Conservation (phyloP, 1,140 invertebrate species). For the Globodera ellingtonae region DNA sequence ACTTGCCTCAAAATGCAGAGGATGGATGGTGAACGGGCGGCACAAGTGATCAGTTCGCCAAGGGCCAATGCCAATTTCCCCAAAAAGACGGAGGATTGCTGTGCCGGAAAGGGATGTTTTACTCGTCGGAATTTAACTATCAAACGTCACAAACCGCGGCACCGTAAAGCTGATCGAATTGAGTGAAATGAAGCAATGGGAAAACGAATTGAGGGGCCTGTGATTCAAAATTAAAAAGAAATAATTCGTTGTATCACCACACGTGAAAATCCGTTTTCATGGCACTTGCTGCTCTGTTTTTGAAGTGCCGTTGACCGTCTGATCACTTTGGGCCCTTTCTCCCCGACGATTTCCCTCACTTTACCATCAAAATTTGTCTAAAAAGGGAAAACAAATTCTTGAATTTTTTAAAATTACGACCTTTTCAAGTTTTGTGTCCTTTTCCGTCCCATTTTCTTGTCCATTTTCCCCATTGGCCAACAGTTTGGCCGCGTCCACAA, state of each 20-base stretch:
- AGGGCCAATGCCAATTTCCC: neutral
- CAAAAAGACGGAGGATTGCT: conserved; percentile 6
- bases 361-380: neutral
- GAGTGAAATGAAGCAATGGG: conserved; percentile 14
- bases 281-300: neutral
- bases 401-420: conserved; percentile 2
- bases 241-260: neutral
- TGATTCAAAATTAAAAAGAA: neutral
- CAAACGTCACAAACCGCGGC: neutral
- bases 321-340: conserved; percentile 21
- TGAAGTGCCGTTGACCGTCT: conserved; percentile 8
- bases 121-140: neutral
- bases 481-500: conserved; percentile 25
- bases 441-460: neutral
- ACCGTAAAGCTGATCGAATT: conserved; percentile 1
- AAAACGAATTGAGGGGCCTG: conserved; percentile 23
- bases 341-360: neutral
- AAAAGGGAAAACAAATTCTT: neutral
- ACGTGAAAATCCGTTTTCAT: conserved; percentile 8
- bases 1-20: conserved; percentile 8
- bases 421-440: neutral
- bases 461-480: conserved; percentile 9
- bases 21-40: conserved; percentile 17
- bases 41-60: conserved; percentile 9
- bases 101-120: neutral